Evolutionary conservation across 2,797 vertebrate species (phyloP), one percentile per base, ranked within the genome.

Genomic region (Novumbra hubbsi): DNA sequence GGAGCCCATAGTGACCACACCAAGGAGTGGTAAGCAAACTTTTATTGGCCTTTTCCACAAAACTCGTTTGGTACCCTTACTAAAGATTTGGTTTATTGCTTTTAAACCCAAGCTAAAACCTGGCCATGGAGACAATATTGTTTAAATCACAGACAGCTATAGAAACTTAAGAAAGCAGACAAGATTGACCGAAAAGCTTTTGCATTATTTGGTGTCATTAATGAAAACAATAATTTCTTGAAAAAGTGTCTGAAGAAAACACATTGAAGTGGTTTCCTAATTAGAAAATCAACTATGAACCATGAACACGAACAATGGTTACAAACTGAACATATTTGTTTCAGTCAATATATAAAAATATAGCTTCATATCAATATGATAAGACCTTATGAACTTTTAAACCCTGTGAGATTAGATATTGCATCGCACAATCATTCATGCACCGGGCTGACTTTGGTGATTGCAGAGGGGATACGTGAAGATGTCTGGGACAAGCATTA

Each of bases 211-310:
- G 41, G 68, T 52, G 71, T 71, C 41, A 38, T 84, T 80, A 76
- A 80, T 73, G 70, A 66, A 78, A 72, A 73, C 74, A 72, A 28
- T 75, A 34, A 73, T 67, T 68, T 69, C 48, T 62, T 17, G 64
- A 49, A 45, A 57, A 68, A 41, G 50, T 50, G 70, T 67, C 70
- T 74, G 68, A 69, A 57, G 45, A 55, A 41, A 52, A 71, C 69
- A 68, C 67, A 45, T 48, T 49, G 12, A 49, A 7, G 67, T 49
- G 7, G n/a, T 68, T 24, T 41, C n/a, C 15, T 57, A 24, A 71
- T 38, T 30, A 71, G 30, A 60, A 71, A 34, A 71, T 71, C 5
- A 57, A 32, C 38, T 2, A 57, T 71, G 15, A n/a, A 60, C 24
- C 30, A 50, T 57, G 21, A n/a, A 45, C 60, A 41, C 52, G 32